Base-by-base conservation (phyloP, 2,888 invertebrate genomes). In the Heteromyza rotundicornis region DNA sequence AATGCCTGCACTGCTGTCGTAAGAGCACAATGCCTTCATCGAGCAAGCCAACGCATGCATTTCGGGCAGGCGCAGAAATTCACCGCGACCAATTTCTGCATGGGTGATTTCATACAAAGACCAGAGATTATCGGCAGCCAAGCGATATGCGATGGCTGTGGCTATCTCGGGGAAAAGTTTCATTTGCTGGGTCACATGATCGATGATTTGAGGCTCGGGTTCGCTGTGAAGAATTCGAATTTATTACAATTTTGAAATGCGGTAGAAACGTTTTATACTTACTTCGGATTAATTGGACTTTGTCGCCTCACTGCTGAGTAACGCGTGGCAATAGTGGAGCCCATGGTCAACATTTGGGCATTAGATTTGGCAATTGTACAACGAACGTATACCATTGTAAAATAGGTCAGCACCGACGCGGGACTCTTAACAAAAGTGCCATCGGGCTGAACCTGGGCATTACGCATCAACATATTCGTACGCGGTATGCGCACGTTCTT, bases 181-280 rank as follows among this genome's bases (percentile, higher is more conserved):
- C 83, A 94, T 89, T 80, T 96, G 97, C 80, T 98, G 98, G 0
- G 96, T 96, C 63, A 94, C 89, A 79, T 94, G 98, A 81, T 98
- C 95, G 32, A 98, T 82, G 71, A 98, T 93, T 82, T 95, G 94
- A 0, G 92, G 90, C 80, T 97, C 96, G 0, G 89, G 90, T 70
- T 89, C 89, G 50, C 94, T 95, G 76, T 35, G 83, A 10, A 27
- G 59, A 69, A 57, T n/a, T n/a, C n/a, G n/a, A n/a, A n/a, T 27
- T 27, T 7, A 27, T 5, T 5, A 27, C 27, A 27, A 27, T 27
- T 7, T 27, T 7, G 10, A 27, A 27, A 27, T 7, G 10, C 10
- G 27, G 27, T 7, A 27, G 5, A 27, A 27, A 27, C 27, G 27
- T 27, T 27, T 27, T 27, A 27, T 27, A 27, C 63, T 59, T 70